These are phyloP conservation scores for Orthosia incerta DNA, from an alignment of 2,888 invertebrate genomes.

Conservation along the genomic window DNA sequence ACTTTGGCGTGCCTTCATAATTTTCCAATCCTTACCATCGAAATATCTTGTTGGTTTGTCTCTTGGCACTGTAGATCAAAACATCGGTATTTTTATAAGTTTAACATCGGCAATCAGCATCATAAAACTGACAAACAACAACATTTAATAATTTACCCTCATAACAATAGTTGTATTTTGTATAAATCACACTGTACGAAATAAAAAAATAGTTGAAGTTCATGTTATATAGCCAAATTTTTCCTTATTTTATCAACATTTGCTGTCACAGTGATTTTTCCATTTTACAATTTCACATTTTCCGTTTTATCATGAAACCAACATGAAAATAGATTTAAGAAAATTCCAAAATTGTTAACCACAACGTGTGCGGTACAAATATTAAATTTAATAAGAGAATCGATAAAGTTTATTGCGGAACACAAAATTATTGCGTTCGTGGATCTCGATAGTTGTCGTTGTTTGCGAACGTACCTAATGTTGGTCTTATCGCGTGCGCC, in stretches of 20 bases:
- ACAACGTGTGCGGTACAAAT: slow-evolving; percentile 70
- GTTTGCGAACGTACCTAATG: slow-evolving; percentile 83
- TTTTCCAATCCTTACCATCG: slow-evolving; percentile 56
- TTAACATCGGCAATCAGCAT: not conserved
- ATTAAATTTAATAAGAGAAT: slow-evolving; percentile 88
- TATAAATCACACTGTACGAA: slow-evolving; percentile 42
- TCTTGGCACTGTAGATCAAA: slow-evolving; percentile 32
- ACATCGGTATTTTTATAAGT: not conserved
- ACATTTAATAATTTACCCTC: slow-evolving; percentile 35
- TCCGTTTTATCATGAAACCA: slow-evolving; percentile 13
- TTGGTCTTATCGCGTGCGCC: slow-evolving; percentile 79
- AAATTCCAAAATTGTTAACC: slow-evolving; percentile 42
- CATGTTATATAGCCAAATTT: slow-evolving; percentile 37
- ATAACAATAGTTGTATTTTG: slow-evolving; percentile 35
- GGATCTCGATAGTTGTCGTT: slow-evolving; percentile 89
- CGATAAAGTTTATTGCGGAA: slow-evolving; percentile 87
- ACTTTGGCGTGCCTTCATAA: slow-evolving; percentile 20
- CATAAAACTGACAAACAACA: not conserved
- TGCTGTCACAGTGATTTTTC: not conserved
- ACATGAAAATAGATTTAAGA: slow-evolving; percentile 34
- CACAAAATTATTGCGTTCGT: slow-evolving; percentile 89
- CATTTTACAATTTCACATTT: slow-evolving; percentile 3
- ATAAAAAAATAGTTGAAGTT: slow-evolving; percentile 49
- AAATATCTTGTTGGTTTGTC: slow-evolving; percentile 49
- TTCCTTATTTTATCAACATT: slow-evolving; percentile 3